phyloP scores from a whole-genome alignment of 2,113 vertebrate species.

The Sorex fumeus region DNA sequence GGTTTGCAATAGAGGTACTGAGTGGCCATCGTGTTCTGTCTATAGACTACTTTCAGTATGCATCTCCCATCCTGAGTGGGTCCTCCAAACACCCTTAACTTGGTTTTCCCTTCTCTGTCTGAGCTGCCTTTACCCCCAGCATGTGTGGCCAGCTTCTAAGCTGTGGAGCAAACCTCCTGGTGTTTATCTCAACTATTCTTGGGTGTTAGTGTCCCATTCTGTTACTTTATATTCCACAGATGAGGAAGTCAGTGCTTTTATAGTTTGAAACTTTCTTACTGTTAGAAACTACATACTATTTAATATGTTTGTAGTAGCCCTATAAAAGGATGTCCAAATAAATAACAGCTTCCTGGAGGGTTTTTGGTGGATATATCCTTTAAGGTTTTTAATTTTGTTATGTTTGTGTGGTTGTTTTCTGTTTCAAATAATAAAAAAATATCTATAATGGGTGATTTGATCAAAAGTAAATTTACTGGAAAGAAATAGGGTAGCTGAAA shows the following conservation, averaged over 20 bases:
- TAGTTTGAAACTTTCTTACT: slow-evolving; percentile 45
- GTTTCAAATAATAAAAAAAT: slow-evolving; percentile 65
- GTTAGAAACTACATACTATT: slow-evolving; percentile 6
- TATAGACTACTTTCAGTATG: too few species aligned
- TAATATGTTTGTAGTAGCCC: neutral
- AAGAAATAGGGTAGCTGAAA: slow-evolving; percentile 50
- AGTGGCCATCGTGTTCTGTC: too few species aligned
- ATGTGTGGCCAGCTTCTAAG: too few species aligned
- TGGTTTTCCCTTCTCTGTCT: too few species aligned
- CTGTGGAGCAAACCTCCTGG: too few species aligned
- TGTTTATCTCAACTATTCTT: too few species aligned
- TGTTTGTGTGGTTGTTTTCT: neutral
- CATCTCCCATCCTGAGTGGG: too few species aligned
- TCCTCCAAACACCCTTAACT: too few species aligned
- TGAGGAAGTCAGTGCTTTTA: neutral
- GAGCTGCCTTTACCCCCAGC: too few species aligned
- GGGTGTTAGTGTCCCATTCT: too few species aligned
- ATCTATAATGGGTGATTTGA: neutral
- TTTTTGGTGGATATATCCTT: slow-evolving; percentile 24
- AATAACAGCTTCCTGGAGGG: neutral
- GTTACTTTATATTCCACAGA: too few species aligned
- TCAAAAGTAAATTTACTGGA: slow-evolving; percentile 62
- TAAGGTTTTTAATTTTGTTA: slow-evolving; percentile 7
- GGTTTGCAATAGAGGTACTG: too few species aligned
- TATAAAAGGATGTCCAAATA: neutral